Percentiles rank a stretch among this genome's conserved stretches.
phyloP scores from a whole-genome alignment of 2,797 vertebrate species.

The Trichosurus vulpecula region DNA sequence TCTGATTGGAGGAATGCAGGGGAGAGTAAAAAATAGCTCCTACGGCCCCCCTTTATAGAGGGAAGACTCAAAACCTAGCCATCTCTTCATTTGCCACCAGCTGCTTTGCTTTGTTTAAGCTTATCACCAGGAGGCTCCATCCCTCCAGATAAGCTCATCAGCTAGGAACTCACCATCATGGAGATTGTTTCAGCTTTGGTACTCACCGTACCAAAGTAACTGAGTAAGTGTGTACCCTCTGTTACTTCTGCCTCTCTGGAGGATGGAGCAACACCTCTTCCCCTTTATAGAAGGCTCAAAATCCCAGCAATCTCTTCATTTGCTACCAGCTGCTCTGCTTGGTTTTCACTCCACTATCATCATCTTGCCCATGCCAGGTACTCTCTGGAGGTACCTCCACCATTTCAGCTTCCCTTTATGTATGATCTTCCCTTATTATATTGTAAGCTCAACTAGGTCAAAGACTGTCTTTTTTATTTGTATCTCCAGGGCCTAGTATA shows the following conservation, averaged over 20 bases:
- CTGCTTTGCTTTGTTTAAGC: no score
- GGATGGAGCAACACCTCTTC: no score
- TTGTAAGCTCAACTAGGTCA: background rate
- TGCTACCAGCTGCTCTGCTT: background rate
- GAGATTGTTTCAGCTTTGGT: no score
- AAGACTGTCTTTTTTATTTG: background rate
- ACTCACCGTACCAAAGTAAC: no score
- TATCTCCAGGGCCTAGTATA: background rate
- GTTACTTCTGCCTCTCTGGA: no score
- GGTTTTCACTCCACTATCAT: background rate
- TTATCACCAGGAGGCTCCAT: no score
- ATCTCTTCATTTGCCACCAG: background rate
- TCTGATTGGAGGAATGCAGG: background rate
- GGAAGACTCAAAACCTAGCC: background rate
- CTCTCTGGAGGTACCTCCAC: background rate
- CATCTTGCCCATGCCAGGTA: background rate
- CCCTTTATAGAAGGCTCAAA: no score
- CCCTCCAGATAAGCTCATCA: no score
- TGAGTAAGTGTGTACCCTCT: no score
- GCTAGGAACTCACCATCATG: no score
- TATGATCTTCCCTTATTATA: background rate
- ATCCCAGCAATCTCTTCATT: no score
- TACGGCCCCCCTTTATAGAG: background rate
- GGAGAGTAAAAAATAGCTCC: background rate
- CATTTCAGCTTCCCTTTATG: background rate